phyloP scores from a whole-genome alignment of 2,113 vertebrate species.

The Mungos mungo region DNA sequence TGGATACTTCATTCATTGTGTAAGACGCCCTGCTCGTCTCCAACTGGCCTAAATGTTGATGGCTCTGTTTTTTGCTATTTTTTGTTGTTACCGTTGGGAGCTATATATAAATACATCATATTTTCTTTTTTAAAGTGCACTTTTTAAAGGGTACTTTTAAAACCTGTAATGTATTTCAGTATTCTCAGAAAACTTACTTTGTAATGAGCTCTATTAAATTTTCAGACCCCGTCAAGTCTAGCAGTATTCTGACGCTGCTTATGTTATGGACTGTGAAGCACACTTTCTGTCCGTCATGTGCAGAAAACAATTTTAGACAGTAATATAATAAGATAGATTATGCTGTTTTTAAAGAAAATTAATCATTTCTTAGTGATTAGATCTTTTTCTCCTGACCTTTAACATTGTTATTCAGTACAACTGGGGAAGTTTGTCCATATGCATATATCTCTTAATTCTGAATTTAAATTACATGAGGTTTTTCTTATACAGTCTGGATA shows the following conservation, averaged over 20 bases:
- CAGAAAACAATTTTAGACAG: background rate
- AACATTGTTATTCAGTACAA: background rate
- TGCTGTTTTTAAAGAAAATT: background rate
- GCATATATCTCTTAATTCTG: background rate
- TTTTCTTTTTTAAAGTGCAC: background rate
- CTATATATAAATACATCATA: background rate
- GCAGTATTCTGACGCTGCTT: background rate
- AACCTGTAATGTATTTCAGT: background rate
- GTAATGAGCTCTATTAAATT: background rate
- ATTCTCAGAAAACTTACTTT: background rate
- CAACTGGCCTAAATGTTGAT: background rate
- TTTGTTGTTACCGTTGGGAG: background rate
- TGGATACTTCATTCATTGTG: background rate
- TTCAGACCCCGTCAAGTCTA: background rate
- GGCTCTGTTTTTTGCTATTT: background rate
- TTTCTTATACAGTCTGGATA: background rate
- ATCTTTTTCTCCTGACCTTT: background rate
- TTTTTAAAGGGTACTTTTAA: background rate
- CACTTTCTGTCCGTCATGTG: background rate
- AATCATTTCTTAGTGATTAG: conserved; percentile 4
- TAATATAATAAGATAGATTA: background rate
- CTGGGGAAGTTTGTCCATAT: background rate
- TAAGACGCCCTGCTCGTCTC: background rate
- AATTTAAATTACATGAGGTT: background rate
- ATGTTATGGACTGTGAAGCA: background rate